Evolutionary conservation across 2,888 invertebrate genomes (phyloP).

Genomic region (Eumerus sabulonum): DNA sequence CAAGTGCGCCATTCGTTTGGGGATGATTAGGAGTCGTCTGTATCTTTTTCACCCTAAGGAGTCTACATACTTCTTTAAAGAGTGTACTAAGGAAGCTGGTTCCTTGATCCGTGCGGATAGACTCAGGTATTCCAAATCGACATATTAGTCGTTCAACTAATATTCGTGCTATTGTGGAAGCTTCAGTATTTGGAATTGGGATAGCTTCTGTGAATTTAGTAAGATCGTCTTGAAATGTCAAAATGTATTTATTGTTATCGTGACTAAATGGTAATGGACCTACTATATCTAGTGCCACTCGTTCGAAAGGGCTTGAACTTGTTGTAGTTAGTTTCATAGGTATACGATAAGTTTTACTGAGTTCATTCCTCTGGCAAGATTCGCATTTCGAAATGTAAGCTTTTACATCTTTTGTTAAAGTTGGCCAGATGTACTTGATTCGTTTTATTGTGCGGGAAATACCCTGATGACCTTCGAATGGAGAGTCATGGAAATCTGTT

Average conservation of each 20-base stretch:
- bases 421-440: conserved; percentile 3
- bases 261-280: conserved; percentile 6
- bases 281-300: conserved; percentile 1
- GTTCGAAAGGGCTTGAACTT: conserved; percentile 2
- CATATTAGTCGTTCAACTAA: conserved; percentile 9
- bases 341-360: not conserved
- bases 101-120: not conserved
- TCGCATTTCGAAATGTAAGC: conserved; percentile 8
- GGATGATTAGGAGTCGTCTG: conserved; percentile 24
- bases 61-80: conserved; percentile 62
- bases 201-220: conserved; percentile 10
- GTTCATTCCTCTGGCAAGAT: conserved; percentile 13
- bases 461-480: conserved; percentile 8
- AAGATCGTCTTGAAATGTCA: conserved; percentile 16
- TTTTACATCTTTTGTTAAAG: not conserved
- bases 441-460: conserved; percentile 3
- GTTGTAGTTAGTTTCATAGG: conserved; percentile 1
- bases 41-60: conserved; percentile 9
- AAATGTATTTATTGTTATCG: conserved; percentile 4
- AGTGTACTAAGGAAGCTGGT: conserved; percentile 9
- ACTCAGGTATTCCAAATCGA: conserved; percentile 6
- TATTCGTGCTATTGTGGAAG: conserved; percentile 1
- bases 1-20: conserved; percentile 71
- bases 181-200: conserved; percentile 2
- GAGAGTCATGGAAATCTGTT: not conserved